These are phyloP conservation scores for Lichenostomus cassidix DNA, from an alignment of 2,113 vertebrate genomes.

Conservation along the genomic window DNA sequence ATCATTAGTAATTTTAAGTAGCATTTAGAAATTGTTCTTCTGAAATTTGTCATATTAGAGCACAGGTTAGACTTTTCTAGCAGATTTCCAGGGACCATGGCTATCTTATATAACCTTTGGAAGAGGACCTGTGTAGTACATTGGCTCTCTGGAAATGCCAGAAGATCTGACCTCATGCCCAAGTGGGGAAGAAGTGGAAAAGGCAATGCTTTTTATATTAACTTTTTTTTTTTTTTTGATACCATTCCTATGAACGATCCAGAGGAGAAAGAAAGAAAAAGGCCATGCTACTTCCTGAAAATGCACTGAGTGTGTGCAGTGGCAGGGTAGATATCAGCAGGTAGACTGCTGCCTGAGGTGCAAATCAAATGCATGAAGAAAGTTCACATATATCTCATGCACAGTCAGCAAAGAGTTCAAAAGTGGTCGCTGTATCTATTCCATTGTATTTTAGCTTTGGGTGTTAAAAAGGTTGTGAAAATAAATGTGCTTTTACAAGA, in stretches of 20 bases:
- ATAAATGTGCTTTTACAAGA: not conserved
- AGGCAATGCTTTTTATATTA: not conserved
- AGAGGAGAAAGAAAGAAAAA: not conserved
- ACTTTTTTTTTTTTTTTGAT: not conserved
- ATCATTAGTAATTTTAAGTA: not conserved
- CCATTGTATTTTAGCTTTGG: not conserved
- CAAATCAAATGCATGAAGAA: not conserved
- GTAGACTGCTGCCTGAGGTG: not conserved
- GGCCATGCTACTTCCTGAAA: not conserved
- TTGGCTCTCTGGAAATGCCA: not conserved
- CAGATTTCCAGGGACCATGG: not conserved
- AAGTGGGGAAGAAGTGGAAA: not conserved
- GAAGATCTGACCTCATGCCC: not conserved
- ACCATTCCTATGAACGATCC: not conserved
- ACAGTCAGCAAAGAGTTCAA: not conserved
- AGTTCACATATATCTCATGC: not conserved
- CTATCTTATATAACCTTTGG: not conserved
- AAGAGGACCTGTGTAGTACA: not conserved
- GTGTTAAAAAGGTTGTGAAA: not conserved
- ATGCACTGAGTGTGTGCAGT: not conserved
- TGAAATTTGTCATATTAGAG: not conserved
- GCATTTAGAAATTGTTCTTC: not conserved
- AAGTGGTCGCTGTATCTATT: not conserved
- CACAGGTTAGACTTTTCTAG: not conserved
- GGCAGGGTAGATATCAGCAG: not conserved